These are phyloP conservation scores for Thelaira solivaga DNA, from an alignment of 2,888 invertebrate genomes.

Conservation along the genomic window DNA sequence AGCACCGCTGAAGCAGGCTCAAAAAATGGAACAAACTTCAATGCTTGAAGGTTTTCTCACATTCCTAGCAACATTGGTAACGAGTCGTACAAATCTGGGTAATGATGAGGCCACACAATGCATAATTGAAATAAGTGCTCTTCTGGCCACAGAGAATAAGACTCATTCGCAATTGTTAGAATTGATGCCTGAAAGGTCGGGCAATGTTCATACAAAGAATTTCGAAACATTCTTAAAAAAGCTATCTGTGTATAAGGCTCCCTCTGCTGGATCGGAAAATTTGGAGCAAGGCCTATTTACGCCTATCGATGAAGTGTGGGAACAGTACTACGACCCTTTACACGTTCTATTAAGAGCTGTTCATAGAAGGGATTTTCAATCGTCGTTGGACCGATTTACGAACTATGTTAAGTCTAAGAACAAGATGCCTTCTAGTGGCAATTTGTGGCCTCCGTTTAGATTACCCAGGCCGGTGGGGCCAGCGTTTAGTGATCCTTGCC, in stretches of 20 bases:
- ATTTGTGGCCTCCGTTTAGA: conserved; percentile 90
- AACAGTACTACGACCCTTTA: conserved; percentile 93
- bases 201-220: conserved; percentile 92
- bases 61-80: conserved; percentile 92
- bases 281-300: conserved; percentile 94
- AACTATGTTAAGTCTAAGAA: conserved; percentile 83
- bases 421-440: conserved; percentile 79
- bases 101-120: conserved; percentile 83
- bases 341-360: conserved; percentile 94
- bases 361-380: conserved; percentile 94
- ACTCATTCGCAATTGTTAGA: conserved; percentile 97
- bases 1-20: conserved; percentile 82
- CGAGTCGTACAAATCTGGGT: conserved; percentile 88
- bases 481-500: conserved; percentile 83
- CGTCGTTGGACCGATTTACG: conserved; percentile 94
- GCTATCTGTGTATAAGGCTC: conserved; percentile 91
- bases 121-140: conserved; percentile 93
- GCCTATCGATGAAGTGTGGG: conserved; percentile 92
- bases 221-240: conserved; percentile 91
- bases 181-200: conserved; percentile 96
- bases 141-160: conserved; percentile 95
- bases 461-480: conserved; percentile 82
- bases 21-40: conserved; percentile 90
- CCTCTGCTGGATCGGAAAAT: conserved; percentile 83
- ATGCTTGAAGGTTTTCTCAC: conserved; percentile 96